Base-by-base conservation (phyloP, 2,888 invertebrate genomes). In the Yponomeuta evonymella region DNA sequence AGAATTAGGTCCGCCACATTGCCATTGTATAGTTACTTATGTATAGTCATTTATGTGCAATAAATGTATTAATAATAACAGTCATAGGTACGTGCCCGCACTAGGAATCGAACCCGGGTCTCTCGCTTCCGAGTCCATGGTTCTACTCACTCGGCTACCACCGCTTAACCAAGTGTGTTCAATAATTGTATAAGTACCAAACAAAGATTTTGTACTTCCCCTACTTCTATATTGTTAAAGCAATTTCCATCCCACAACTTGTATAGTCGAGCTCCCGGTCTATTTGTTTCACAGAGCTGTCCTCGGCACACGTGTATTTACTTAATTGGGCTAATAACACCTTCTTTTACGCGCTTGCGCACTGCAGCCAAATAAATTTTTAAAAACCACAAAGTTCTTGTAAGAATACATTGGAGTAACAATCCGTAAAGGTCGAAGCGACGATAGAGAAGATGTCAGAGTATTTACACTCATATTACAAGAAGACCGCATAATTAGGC, bases 281-380 rank as follows among this genome's bases (percentile, higher is more conserved):
- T 73, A 73, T 63, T 65, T 29, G 36, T 43, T 67, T 36, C 67
- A 30, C 48, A 12, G 48, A 0, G 43, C 48, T n/a, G 73, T 71
- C 73, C 73, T 73, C 71, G 73, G 65, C 10, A 73, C 71, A 71
- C 70, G 71, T 30, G 58, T 63, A 71, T 72, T 70, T 71, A 64
- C 71, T 73, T 67, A 67, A 70, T 71, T 71, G 67, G 66, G 69
- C 48, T 72, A 73, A 73, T 73, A 68, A 70, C 67, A 72, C 70
- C 71, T 72, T 71, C 2, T 64, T 12, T 12, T 67, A 30, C 10
- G 51, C 4, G 29, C 15, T 58, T 58, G 51, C 51, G 5, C 51
- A 58, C 15, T 58, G 3, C 15, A 15, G 15, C 15, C 51, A 58
- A 58, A 58, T 58, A 1, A 15, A 58, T 58, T 58, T 15, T 15